Base-by-base conservation (phyloP, 2,888 invertebrate species). In the Acanthopleura granulata region DNA sequence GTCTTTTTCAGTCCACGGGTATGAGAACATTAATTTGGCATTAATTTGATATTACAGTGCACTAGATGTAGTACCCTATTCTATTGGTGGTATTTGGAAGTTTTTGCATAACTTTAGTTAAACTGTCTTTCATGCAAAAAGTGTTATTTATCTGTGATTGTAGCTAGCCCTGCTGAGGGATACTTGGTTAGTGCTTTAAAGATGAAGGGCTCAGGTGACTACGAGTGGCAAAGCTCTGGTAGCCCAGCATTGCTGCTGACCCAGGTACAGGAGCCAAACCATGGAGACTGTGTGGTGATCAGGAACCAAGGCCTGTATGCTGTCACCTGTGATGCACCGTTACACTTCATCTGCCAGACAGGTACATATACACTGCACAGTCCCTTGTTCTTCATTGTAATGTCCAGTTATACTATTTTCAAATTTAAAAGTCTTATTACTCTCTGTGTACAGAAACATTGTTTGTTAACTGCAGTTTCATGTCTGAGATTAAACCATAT, bases 341-440 rank as follows among this genome's bases (percentile, higher is more conserved):
- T 27, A 22, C 66, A 15, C 66, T 66, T 22, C 66, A 66, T 66
- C 16, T 66, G 66, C 14, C 66, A 66, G 29, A 66, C 1, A 27
- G 66, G 66, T 66, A 27, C 22, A 27, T 12, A 40, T 40, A 40
- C 40, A 40, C 9, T 40, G 40, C 9, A 9, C 40, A 40, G 40
- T 40, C n/a, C n/a, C n/a, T n/a, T 40, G 40, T 40, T 40, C 9
- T 40, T 40, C 40, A 40, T 40, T n/a, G 9, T 40, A 40, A 3
- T 40, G 40, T 40, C 9, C 9, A 40, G n/a, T n/a, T n/a, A n/a
- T n/a, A n/a, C n/a, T n/a, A n/a, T n/a, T n/a, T n/a, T n/a, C n/a
- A n/a, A n/a, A n/a, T n/a, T n/a, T n/a, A n/a, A n/a, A n/a, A n/a
- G n/a, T n/a, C n/a, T n/a, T n/a, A n/a, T n/a, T n/a, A n/a, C n/a